Evolutionary conservation across 2,888 invertebrate genomes (phyloP).

Genomic region (Cataglyphis rosenhaueri): DNA sequence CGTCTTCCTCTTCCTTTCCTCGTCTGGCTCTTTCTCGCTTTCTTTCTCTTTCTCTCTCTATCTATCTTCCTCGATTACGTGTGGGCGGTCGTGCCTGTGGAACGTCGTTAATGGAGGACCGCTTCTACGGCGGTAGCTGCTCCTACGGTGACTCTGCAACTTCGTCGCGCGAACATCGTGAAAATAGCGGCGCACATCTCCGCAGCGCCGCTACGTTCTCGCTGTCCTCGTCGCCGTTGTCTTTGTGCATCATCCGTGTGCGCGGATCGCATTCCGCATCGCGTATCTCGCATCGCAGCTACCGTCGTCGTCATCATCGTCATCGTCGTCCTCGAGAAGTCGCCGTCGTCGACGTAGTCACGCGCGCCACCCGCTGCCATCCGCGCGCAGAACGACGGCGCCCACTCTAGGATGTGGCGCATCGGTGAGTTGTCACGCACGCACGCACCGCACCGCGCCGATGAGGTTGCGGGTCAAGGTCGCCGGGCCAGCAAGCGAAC

Average conservation of each 20-base stretch:
- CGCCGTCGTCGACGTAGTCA: slow-evolving; percentile 39
- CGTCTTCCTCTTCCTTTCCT: slow-evolving; percentile 34
- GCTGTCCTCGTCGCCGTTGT: not conserved
- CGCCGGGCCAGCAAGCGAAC: slow-evolving; percentile 63
- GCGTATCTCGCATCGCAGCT: slow-evolving; percentile 52
- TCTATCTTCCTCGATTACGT: slow-evolving; percentile 48
- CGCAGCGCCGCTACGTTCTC: slow-evolving; percentile 49
- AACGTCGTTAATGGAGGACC: slow-evolving; percentile 78
- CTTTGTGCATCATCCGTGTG: slow-evolving; percentile 48
- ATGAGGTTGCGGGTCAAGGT: slow-evolving; percentile 85
- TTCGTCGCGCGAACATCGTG: slow-evolving; percentile 70
- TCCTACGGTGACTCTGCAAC: slow-evolving; percentile 79
- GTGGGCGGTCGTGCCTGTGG: slow-evolving; percentile 71
- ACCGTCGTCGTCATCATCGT: slow-evolving; percentile 41
- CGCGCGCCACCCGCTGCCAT: slow-evolving; percentile 51
- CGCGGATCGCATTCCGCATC: slow-evolving; percentile 54
- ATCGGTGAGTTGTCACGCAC: slow-evolving; percentile 81
- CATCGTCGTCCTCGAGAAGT: slow-evolving; percentile 42
- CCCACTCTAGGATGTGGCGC: slow-evolving; percentile 80
- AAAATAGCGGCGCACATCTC: slow-evolving; percentile 40
- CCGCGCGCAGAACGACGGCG: slow-evolving; percentile 62
- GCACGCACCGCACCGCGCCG: slow-evolving; percentile 40
- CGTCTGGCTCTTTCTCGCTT: slow-evolving; percentile 4
- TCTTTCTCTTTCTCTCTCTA: not conserved
- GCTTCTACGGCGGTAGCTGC: slow-evolving; percentile 71